phyloP scores from a whole-genome alignment of 2,113 vertebrate species.

The Capricornis sumatraensis region DNA sequence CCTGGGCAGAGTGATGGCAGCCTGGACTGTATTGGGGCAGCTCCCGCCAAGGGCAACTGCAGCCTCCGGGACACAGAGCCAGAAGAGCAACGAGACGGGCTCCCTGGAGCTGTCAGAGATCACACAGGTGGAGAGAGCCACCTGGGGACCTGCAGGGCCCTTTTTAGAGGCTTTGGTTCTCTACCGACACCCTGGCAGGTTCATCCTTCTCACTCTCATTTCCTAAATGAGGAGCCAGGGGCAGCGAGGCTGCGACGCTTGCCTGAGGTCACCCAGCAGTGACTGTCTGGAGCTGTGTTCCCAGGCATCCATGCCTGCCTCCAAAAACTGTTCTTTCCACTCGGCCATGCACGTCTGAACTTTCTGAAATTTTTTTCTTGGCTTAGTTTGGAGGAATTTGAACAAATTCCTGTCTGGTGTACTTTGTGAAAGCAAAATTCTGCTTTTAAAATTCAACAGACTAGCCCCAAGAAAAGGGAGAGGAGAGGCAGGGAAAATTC shows the following conservation, averaged over 20 bases:
- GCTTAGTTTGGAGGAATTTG: slow-evolving; percentile 66
- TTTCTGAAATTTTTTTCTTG: slow-evolving; percentile 53
- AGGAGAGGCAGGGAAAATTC: neutral
- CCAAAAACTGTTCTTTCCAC: neutral
- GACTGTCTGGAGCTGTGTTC: neutral
- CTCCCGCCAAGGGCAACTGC: neutral
- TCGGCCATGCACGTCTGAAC: slow-evolving; percentile 24
- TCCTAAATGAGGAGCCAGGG: neutral
- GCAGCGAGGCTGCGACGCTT: neutral
- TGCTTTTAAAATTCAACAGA: slow-evolving; percentile 56
- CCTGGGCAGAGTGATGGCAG: neutral
- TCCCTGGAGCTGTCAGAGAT: neutral
- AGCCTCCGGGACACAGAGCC: neutral
- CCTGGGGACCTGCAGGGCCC: rapidly evolving
- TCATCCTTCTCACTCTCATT: neutral
- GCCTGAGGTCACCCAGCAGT: neutral
- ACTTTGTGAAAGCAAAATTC: slow-evolving; percentile 57
- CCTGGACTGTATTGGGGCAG: neutral
- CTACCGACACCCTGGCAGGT: neutral
- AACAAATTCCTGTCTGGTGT: slow-evolving; percentile 65
- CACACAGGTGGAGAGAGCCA: neutral
- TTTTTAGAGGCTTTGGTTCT: neutral
- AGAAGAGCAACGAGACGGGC: neutral
- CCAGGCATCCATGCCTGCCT: neutral
- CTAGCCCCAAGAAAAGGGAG: neutral